phyloP scores from a whole-genome alignment of 2,113 vertebrate genomes.

The Ageneiosus marmoratus region DNA sequence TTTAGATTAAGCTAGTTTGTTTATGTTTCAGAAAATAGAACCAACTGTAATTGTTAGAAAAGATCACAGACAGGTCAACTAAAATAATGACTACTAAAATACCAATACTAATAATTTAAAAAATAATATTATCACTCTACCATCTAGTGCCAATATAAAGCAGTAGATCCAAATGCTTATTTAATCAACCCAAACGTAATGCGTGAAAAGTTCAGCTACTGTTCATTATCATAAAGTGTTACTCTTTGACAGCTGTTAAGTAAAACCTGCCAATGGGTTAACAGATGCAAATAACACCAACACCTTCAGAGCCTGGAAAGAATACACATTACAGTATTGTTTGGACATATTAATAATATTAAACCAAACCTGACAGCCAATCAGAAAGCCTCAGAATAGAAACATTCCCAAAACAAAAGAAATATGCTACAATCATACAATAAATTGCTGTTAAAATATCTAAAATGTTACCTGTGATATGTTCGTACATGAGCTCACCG shows the following conservation, averaged over 20 bases:
- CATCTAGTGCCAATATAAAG: not conserved
- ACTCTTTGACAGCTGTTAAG: not conserved
- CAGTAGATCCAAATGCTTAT: not conserved
- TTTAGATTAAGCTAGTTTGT: no score
- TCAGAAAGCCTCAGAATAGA: not conserved
- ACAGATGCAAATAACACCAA: constrained; percentile 41
- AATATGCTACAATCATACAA: not conserved
- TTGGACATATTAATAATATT: no score
- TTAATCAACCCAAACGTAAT: not conserved
- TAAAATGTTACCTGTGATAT: not conserved
- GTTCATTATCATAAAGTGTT: not conserved
- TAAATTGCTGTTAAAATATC: constrained; percentile 20
- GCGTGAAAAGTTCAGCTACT: not conserved
- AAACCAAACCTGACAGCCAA: not conserved
- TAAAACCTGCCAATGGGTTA: constrained; percentile 34
- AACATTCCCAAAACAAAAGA: not conserved
- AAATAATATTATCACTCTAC: no score
- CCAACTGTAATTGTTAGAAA: no score
- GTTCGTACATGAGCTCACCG: not conserved
- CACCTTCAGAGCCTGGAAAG: not conserved
- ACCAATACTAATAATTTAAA: no score
- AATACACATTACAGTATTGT: constrained; percentile 14
- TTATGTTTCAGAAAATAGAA: no score
- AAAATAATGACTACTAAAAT: no score
- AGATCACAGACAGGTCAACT: no score